Conservation (phyloP, 2,797 vertebrate species). For the Sebastes steindachneri region DNA sequence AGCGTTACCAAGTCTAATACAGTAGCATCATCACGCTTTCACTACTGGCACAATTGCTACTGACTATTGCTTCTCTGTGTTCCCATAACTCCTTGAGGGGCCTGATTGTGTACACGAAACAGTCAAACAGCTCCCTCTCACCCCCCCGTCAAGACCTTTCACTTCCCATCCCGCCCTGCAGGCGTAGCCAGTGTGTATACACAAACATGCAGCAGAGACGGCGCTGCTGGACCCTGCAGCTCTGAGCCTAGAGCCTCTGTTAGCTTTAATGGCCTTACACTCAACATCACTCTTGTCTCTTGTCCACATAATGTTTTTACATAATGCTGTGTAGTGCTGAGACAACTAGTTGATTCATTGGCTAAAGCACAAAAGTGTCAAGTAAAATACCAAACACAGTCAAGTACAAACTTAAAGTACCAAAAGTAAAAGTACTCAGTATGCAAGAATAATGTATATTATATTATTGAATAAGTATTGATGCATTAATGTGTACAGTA, state of each 20-base stretch:
- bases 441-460: too few relatives aligned
- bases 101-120: conserved; percentile 32
- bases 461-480: too few relatives aligned
- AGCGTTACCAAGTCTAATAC: not conserved
- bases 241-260: conserved; percentile 8
- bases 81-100: conserved; percentile 4
- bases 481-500: too few relatives aligned
- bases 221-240: conserved; percentile 37
- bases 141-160: conserved; percentile 50
- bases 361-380: not conserved
- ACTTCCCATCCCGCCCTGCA: conserved; percentile 44
- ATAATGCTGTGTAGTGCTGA: not conserved
- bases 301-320: conserved; percentile 2
- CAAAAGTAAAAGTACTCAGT: too few relatives aligned
- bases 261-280: conserved; percentile 37
- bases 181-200: conserved; percentile 44
- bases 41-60: not conserved
- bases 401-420: too few relatives aligned
- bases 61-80: not conserved
- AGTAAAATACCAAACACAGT: not conserved
- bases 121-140: conserved; percentile 34
- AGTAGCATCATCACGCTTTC: not conserved
- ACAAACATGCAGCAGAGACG: conserved; percentile 49
- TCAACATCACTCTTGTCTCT: conserved; percentile 7
- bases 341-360: not conserved